Conservation (phyloP, 2,797 vertebrate genomes). For the Amphiprion clarkii region DNA sequence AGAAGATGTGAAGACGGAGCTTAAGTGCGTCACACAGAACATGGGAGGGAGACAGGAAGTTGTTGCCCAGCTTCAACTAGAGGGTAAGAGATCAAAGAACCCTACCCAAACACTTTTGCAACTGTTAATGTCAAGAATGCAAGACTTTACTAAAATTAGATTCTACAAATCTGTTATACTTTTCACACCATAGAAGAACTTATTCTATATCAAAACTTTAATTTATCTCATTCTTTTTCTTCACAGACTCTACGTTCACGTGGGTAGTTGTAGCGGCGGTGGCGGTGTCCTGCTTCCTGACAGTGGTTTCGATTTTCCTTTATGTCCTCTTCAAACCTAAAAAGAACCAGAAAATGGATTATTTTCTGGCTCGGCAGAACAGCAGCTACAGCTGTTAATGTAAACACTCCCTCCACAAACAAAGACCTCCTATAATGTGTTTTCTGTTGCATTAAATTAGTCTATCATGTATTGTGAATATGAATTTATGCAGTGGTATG, state of each 20-base stretch:
- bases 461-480: neutral
- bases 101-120: no score
- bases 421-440: neutral
- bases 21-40: constrained; percentile 88
- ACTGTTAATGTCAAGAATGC: neutral
- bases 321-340: constrained; percentile 71
- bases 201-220: neutral
- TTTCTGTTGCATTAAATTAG: neutral
- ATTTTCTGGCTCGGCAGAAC: constrained; percentile 79
- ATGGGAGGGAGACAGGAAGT: constrained; percentile 77
- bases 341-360: constrained; percentile 72
- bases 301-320: constrained; percentile 74
- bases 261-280: constrained; percentile 71
- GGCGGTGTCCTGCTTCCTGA: constrained; percentile 66
- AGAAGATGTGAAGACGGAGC: constrained; percentile 84
- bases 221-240: neutral
- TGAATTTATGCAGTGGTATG: neutral
- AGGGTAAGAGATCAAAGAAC: constrained; percentile 80
- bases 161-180: no score
- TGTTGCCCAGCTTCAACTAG: constrained; percentile 79
- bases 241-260: constrained; percentile 65
- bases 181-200: no score
- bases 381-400: constrained; percentile 58
- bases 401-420: neutral
- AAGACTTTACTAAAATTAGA: no score